phyloP scores from a whole-genome alignment of 2,888 invertebrate genomes.

The Agrenia bidenticulata region DNA sequence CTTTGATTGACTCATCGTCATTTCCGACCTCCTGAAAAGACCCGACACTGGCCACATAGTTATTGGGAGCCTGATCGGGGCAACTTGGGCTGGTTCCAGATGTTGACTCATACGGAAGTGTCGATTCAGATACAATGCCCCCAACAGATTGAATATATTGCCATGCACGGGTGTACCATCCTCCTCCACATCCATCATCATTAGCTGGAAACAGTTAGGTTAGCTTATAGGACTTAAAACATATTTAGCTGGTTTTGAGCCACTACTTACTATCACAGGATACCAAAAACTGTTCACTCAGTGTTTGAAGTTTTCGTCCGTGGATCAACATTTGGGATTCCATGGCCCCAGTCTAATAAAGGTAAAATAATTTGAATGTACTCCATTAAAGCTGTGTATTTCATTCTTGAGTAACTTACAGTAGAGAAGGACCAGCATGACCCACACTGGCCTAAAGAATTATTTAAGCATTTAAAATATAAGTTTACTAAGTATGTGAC shows the following conservation, averaged over 20 bases:
- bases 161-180: neutral
- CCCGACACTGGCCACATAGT: neutral
- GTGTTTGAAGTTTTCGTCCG: no score
- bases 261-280: no score
- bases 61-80: no score
- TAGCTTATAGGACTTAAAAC: no score
- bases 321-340: no score
- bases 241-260: no score
- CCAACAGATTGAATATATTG: neutral
- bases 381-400: neutral
- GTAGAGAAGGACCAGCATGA: constrained; percentile 2
- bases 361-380: no score
- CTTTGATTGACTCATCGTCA: neutral
- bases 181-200: neutral
- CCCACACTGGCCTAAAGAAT: neutral
- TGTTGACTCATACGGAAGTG: neutral
- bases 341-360: no score
- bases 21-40: neutral
- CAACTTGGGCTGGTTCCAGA: no score
- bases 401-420: constrained; percentile 3
- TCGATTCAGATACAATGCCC: neutral
- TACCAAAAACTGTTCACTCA: no score
- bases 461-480: neutral
- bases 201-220: no score
- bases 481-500: no score